These are phyloP conservation scores for Mionectes olivaceus DNA, from an alignment of 2,797 vertebrate genomes.

Conservation along the genomic window DNA sequence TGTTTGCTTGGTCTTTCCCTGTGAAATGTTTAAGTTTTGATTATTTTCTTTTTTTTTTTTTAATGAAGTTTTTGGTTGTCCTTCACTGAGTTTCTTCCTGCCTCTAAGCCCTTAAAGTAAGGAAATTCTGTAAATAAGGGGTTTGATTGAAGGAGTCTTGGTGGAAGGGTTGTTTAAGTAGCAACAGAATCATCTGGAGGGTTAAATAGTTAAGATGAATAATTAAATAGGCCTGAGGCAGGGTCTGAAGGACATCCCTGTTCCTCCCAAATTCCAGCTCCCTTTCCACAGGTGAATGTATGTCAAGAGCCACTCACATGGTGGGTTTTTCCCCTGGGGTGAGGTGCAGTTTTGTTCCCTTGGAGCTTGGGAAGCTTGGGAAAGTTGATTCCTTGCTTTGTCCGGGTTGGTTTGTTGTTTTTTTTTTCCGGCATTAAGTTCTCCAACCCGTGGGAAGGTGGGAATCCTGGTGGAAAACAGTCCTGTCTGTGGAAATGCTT, in stretches of 20 bases:
- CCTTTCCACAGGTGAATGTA: not conserved
- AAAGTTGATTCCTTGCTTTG: not conserved
- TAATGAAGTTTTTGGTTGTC: not conserved
- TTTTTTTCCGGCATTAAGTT: not conserved
- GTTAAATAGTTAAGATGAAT: rapidly evolving
- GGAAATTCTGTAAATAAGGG: not conserved
- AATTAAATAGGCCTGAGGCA: rapidly evolving
- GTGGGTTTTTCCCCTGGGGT: not conserved
- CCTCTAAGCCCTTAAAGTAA: not conserved
- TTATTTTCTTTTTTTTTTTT: not conserved
- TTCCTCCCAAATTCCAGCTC: not conserved
- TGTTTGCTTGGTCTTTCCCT: not conserved
- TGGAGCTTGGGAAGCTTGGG: not conserved
- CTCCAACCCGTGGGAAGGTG: not conserved
- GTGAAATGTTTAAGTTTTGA: not conserved
- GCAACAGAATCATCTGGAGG: not conserved
- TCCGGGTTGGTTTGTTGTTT: not conserved
- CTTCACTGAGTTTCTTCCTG: not conserved
- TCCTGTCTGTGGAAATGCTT: not conserved
- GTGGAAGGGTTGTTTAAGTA: not conserved
- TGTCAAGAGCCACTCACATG: not conserved
- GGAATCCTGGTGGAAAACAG: not conserved
- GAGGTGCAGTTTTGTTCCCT: not conserved
- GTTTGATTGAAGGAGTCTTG: not conserved
- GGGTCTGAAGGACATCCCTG: not conserved